Evolutionary conservation across 2,113 vertebrate genomes (phyloP).

Genomic region (Mandrillus leucophaeus): DNA sequence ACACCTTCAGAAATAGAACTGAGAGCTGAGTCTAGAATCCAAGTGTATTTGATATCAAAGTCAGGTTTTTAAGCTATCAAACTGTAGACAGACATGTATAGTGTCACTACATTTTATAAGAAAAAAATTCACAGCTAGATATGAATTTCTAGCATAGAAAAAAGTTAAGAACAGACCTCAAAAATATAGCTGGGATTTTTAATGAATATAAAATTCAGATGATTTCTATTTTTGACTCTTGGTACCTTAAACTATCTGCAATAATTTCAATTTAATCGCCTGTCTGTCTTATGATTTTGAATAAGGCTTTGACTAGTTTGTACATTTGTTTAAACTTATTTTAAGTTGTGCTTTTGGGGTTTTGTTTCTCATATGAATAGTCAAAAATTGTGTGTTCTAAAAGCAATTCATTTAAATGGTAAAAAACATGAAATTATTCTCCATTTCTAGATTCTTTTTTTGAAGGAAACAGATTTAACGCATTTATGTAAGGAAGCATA

Average conservation of each 20-base stretch:
- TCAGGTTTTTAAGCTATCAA: background rate
- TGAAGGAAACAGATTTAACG: background rate
- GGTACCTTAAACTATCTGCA: background rate
- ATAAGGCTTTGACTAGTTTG: background rate
- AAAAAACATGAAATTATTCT: background rate
- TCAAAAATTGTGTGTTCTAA: background rate
- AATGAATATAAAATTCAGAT: slow-evolving; percentile 6
- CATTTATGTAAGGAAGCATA: background rate
- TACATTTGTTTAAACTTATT: slow-evolving; percentile 19
- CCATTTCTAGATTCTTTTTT: background rate
- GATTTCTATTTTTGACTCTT: slow-evolving; percentile 16
- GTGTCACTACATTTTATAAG: background rate
- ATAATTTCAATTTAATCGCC: background rate
- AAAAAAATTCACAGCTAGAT: background rate
- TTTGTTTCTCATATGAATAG: slow-evolving; percentile 43
- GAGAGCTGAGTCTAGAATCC: background rate
- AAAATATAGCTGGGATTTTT: slow-evolving; percentile 30
- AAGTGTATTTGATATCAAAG: slow-evolving; percentile 21
- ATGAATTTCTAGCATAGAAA: slow-evolving; percentile 1
- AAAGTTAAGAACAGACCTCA: background rate
- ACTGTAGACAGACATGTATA: background rate
- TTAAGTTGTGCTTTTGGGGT: background rate
- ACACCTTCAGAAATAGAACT: background rate
- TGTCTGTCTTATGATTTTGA: background rate
- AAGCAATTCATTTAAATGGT: slow-evolving; percentile 37